Percentiles rank a stretch among this genome's conserved stretches.
Conservation (phyloP, 2,888 invertebrate species). For the Dicycla oo region DNA sequence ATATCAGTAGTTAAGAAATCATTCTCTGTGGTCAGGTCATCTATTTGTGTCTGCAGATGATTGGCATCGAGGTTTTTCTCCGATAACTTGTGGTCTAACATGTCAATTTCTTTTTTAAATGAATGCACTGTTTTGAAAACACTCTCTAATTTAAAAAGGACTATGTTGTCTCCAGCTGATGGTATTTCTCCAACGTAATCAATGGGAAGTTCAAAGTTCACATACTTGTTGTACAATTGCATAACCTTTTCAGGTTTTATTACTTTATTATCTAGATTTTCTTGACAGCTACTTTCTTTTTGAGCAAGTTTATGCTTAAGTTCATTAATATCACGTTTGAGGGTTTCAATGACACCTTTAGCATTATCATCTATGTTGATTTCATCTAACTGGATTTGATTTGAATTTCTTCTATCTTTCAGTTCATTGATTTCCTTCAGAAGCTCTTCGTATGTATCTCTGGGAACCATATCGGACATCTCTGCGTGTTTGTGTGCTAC, state of each 20-base stretch:
- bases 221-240: constrained; percentile 86
- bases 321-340: constrained; percentile 86
- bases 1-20: constrained; percentile 87
- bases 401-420: constrained; percentile 78
- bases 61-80: constrained; percentile 89
- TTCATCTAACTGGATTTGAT: constrained; percentile 82
- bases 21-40: constrained; percentile 88
- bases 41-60: constrained; percentile 89
- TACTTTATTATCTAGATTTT: constrained; percentile 72
- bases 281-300: constrained; percentile 72
- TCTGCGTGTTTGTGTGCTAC: constrained; percentile 76
- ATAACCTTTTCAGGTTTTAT: constrained; percentile 83
- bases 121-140: constrained; percentile 90
- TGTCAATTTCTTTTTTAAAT: constrained; percentile 91
- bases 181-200: constrained; percentile 87
- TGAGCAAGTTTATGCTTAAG: constrained; percentile 81
- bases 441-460: constrained; percentile 81
- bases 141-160: constrained; percentile 87
- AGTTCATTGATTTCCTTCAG: constrained; percentile 80
- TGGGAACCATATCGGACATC: constrained; percentile 78
- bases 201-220: constrained; percentile 86
- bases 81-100: constrained; percentile 89
- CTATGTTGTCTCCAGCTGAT: constrained; percentile 79
- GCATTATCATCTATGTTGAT: constrained; percentile 88
- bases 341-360: constrained; percentile 87